Percentiles rank a stretch among this genome's conserved stretches.
phyloP scores from a whole-genome alignment of 1,140 invertebrate species.

The fruit fly (Drosophila melanogaster) region Release_6_plus_ISO1_MT NT_037436.4:27211501-27212000 shows the following conservation, averaged over 20 bases:
- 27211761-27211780: neutral
- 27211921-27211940: neutral
- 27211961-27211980: no score
- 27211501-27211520: neutral
- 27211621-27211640: neutral
- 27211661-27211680: neutral
- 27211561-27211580: neutral
- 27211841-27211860: no score
- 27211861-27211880: no score
- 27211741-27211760: neutral
- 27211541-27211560: neutral
- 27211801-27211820: neutral
- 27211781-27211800: neutral
- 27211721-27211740: neutral
- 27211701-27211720: neutral
- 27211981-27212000: no score
- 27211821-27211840: neutral
- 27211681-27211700: neutral
- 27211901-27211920: neutral
- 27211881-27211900: no score
- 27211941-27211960: no score
- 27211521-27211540: neutral
- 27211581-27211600: neutral
- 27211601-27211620: neutral
- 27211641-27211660: neutral